Percentiles rank a stretch among this genome's conserved stretches.
phyloP scores from a whole-genome alignment of 2,797 vertebrate genomes.

The Bucorvus abyssinicus region DNA sequence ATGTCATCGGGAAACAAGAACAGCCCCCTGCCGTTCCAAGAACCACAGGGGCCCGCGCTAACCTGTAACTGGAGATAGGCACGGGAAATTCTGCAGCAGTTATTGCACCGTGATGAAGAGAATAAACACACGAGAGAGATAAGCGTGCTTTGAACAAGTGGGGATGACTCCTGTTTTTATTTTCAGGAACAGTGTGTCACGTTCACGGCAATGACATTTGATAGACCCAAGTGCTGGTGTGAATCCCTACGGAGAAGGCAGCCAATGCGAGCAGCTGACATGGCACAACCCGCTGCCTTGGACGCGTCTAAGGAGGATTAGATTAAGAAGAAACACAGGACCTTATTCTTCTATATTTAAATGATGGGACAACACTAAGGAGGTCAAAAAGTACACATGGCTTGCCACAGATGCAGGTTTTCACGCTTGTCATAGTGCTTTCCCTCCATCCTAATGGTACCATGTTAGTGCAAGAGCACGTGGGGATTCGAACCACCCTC shows the following conservation, averaged over 20 bases:
- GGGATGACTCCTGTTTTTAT: neutral
- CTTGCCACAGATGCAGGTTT: neutral
- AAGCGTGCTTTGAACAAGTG: neutral
- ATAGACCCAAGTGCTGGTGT: neutral
- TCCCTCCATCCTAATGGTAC: neutral
- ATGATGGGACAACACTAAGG: neutral
- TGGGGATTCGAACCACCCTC: neutral
- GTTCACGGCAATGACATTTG: neutral
- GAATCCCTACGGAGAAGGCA: neutral
- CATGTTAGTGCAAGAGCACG: neutral
- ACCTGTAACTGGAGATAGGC: slow-evolving; percentile 25
- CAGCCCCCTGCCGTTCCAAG: slow-evolving; percentile 52
- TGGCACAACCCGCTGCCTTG: neutral
- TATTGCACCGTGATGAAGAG: neutral
- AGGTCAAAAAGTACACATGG: neutral
- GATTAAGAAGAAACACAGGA: neutral
- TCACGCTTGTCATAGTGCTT: neutral
- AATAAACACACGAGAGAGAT: neutral
- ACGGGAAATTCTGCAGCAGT: neutral
- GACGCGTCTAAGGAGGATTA: neutral
- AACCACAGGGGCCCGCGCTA: neutral
- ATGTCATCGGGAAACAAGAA: slow-evolving; percentile 60
- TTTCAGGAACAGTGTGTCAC: neutral
- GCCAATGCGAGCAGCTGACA: accelerated
- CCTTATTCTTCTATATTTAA: neutral